Evolutionary conservation across 2,888 invertebrate genomes (phyloP).

Genomic region (Aphodius granarius): DNA sequence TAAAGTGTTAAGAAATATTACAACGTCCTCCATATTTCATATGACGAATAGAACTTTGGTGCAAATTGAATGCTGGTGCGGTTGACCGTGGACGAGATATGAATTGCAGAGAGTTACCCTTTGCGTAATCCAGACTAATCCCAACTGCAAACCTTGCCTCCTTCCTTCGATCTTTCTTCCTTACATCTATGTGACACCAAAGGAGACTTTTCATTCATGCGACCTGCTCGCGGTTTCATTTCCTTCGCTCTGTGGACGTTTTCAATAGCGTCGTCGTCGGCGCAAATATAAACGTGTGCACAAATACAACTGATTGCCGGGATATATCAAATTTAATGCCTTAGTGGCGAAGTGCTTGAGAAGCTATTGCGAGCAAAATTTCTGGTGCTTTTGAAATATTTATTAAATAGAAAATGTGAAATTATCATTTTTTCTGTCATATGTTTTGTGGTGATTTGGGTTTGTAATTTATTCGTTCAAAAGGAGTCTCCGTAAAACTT

Average conservation of each 20-base stretch:
- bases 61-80: neutral
- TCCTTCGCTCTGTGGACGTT: neutral
- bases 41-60: neutral
- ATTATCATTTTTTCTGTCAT: too few relatives aligned
- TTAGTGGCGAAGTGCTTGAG: neutral
- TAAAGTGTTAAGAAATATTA: neutral
- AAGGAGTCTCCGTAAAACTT: too few relatives aligned
- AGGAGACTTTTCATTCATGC: neutral
- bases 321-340: neutral
- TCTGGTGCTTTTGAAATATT: neutral
- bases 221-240: neutral
- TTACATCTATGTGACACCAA: neutral
- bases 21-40: neutral
- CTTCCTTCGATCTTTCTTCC: too few relatives aligned
- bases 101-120: neutral
- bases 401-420: too few relatives aligned
- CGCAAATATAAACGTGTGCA: neutral
- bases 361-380: neutral
- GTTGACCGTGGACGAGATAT: neutral
- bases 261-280: neutral
- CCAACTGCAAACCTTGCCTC: neutral
- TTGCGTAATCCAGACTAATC: neutral
- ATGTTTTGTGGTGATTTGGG: too few relatives aligned
- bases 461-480: too few relatives aligned
- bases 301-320: neutral